A percentile compares a stretch with the other conserved stretches of the same genome.
These are phyloP conservation scores for Phrynocephalus forsythii DNA, from an alignment of 2,797 vertebrate genomes.

Conservation along the genomic window DNA sequence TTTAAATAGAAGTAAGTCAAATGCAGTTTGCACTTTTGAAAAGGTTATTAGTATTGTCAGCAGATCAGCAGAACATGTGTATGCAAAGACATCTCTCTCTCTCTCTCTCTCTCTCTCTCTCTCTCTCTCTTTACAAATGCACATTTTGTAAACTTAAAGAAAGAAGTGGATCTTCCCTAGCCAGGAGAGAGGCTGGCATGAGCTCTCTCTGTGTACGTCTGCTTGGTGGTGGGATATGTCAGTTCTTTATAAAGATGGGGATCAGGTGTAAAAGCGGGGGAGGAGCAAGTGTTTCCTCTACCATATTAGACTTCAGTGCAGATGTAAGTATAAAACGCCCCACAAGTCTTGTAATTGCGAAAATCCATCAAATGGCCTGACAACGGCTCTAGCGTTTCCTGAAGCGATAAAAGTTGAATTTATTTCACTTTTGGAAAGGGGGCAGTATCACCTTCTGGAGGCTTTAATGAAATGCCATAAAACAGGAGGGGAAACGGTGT, in stretches of 20 bases:
- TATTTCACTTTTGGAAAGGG: constrained; percentile 86
- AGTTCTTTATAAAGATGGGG: constrained; percentile 75
- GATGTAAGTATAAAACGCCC: constrained; percentile 86
- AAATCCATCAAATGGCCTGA: constrained; percentile 85
- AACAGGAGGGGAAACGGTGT: constrained; percentile 84
- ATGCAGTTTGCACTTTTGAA: not conserved
- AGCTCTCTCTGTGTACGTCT: not conserved
- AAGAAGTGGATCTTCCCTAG: not conserved
- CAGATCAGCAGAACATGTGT: not conserved
- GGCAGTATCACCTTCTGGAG: constrained; percentile 86
- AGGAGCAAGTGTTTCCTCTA: constrained; percentile 55
- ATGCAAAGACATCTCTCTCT: not conserved
- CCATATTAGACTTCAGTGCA: constrained; percentile 71
- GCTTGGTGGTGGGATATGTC: constrained; percentile 60
- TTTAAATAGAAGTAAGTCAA: not conserved
- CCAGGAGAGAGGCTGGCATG: constrained; percentile 28
- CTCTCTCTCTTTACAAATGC: not conserved
- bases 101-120: not conserved
- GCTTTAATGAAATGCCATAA: constrained; percentile 88
- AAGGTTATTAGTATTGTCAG: not conserved
- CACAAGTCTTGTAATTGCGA: constrained; percentile 87
- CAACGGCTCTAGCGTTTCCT: constrained; percentile 85
- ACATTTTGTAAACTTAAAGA: not conserved
- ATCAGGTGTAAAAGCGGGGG: constrained; percentile 70
- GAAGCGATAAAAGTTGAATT: constrained; percentile 86